Percentiles rank a stretch among this genome's conserved stretches.
Conservation (phyloP, 2,797 vertebrate genomes). For the Hyperoplus lanceolatus region DNA sequence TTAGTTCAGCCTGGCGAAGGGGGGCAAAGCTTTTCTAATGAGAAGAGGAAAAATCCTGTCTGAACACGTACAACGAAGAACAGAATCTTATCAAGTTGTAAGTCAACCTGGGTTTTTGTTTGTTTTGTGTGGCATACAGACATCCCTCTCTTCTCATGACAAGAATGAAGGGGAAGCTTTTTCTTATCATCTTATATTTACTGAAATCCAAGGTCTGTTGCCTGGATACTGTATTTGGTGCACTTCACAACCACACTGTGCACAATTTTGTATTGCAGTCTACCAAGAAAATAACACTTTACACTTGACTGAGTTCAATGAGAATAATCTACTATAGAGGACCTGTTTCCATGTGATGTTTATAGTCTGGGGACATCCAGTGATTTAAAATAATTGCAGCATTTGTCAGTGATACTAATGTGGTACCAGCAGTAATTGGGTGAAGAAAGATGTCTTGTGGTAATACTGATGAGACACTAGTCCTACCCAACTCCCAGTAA, state of each 20-base stretch:
- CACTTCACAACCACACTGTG: constrained; percentile 8
- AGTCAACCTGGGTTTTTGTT: constrained; percentile 30
- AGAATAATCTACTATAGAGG: neutral
- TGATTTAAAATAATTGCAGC: constrained; percentile 14
- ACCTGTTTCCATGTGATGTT: constrained; percentile 8
- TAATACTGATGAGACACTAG: constrained; percentile 8
- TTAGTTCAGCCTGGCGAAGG: constrained; percentile 44
- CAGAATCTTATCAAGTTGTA: constrained; percentile 42
- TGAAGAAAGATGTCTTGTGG: constrained; percentile 4
- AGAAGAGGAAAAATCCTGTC: constrained; percentile 45
- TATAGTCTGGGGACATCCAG: constrained; percentile 10
- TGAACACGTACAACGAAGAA: constrained; percentile 22
- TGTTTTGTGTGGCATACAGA: constrained; percentile 48
- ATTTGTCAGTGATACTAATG: constrained; percentile 18
- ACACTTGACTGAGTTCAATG: constrained; percentile 7
- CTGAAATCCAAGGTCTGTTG: constrained; percentile 48
- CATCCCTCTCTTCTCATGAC: constrained; percentile 37
- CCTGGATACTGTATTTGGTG: constrained; percentile 51
- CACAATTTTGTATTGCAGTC: constrained; percentile 25
- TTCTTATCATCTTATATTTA: constrained; percentile 51
- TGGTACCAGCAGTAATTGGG: constrained; percentile 17
- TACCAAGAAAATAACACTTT: constrained; percentile 32
- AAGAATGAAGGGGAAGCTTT: constrained; percentile 44
- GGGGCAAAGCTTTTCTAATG: constrained; percentile 44
- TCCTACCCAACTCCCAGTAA: neutral